phyloP scores from a whole-genome alignment of 2,797 vertebrate species.

The Notolabrus celidotus region DNA sequence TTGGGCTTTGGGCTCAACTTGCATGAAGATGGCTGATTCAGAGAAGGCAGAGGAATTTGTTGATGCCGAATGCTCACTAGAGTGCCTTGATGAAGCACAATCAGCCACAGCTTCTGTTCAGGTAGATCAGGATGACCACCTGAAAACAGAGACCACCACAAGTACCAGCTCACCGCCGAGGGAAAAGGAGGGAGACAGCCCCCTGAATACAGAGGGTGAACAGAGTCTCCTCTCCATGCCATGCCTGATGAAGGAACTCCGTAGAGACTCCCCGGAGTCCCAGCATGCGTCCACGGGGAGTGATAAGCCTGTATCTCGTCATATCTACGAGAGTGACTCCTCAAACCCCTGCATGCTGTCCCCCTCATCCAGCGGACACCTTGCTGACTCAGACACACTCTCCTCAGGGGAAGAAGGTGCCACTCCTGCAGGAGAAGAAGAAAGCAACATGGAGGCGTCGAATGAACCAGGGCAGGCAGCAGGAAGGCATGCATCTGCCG shows the following conservation, averaged over 20 bases:
- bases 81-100: slow-evolving; percentile 83
- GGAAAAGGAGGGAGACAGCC: slow-evolving; percentile 84
- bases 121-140: slow-evolving; percentile 86
- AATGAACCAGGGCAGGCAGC: slow-evolving; percentile 76
- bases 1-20: slow-evolving; percentile 83
- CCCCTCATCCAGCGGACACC: slow-evolving; percentile 96
- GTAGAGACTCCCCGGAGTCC: slow-evolving; percentile 92
- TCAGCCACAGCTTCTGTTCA: slow-evolving; percentile 78
- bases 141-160: slow-evolving; percentile 87
- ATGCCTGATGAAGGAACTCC: slow-evolving; percentile 94
- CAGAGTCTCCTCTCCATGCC: slow-evolving; percentile 92
- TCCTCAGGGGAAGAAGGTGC: slow-evolving; percentile 94
- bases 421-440: slow-evolving; percentile 71
- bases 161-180: slow-evolving; percentile 79
- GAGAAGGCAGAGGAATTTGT: slow-evolving; percentile 92
- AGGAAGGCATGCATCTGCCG: slow-evolving; percentile 72
- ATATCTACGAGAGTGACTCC: slow-evolving; percentile 94
- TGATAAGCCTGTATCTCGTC: slow-evolving; percentile 86
- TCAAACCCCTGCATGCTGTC: slow-evolving; percentile 98
- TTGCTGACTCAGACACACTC: slow-evolving; percentile 96
- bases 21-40: slow-evolving; percentile 96
- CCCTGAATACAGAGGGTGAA: slow-evolving; percentile 84
- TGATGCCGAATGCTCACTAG: slow-evolving; percentile 88
- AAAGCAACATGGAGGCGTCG: slow-evolving; percentile 78
- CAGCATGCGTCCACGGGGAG: slow-evolving; percentile 91